A percentile compares a stretch with the other conserved stretches of the same genome.
phyloP scores from a whole-genome alignment of 2,797 vertebrate species.

The Clangula hyemalis region DNA sequence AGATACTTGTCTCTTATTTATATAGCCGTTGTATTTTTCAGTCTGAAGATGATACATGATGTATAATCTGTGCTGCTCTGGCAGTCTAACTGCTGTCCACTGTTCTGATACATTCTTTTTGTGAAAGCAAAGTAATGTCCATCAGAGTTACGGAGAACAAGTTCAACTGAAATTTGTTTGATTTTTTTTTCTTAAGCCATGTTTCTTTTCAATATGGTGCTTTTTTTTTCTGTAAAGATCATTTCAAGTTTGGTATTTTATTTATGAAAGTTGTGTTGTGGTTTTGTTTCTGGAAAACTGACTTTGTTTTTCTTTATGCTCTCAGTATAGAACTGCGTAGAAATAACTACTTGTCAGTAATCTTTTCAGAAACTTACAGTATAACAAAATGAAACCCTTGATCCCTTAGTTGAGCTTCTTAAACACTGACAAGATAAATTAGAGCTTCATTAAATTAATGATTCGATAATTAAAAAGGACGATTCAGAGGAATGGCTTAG shows the following conservation, averaged over 20 bases:
- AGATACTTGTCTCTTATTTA: neutral
- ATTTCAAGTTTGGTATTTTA: neutral
- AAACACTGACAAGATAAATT: conserved; percentile 13
- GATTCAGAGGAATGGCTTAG: neutral
- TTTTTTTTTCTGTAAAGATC: neutral
- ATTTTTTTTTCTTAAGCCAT: neutral
- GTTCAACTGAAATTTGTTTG: conserved; percentile 16
- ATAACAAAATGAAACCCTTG: neutral
- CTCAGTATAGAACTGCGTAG: neutral
- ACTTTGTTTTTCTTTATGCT: neutral
- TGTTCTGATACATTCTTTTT: conserved; percentile 21
- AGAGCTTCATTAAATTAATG: neutral
- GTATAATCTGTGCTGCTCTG: neutral
- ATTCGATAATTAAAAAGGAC: neutral
- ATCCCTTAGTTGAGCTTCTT: neutral
- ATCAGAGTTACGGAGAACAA: neutral
- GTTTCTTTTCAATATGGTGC: neutral
- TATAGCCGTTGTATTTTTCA: neutral
- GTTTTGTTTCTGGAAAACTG: neutral
- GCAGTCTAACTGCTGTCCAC: neutral
- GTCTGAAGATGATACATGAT: neutral
- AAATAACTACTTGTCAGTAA: neutral
- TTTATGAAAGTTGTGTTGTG: neutral
- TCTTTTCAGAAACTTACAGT: neutral
- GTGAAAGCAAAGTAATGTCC: neutral